Percentiles rank a stretch among this genome's conserved stretches.
These are phyloP conservation scores for Urocitellus parryii DNA, from an alignment of 2,113 vertebrate genomes.

Conservation along the genomic window DNA sequence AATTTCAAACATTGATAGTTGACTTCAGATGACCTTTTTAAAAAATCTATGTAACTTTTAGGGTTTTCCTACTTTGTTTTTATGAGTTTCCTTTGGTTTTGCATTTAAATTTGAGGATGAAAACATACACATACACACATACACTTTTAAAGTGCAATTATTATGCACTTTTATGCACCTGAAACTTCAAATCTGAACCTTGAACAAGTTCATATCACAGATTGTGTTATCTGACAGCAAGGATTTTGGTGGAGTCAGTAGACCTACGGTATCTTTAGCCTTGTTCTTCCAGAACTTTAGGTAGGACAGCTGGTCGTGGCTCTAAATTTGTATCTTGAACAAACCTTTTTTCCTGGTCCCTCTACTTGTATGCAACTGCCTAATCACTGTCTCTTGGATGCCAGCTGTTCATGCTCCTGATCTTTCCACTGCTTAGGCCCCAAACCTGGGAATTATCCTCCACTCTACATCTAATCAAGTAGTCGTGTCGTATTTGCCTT, in stretches of 20 bases:
- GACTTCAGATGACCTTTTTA: neutral
- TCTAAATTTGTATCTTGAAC: neutral
- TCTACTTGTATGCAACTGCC: neutral
- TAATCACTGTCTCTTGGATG: neutral
- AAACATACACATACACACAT: neutral
- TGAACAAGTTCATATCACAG: neutral
- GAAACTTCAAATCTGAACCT: neutral
- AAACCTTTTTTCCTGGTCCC: neutral
- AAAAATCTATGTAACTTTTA: neutral
- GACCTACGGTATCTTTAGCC: neutral
- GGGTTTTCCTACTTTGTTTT: conserved; percentile 21
- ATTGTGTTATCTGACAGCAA: neutral
- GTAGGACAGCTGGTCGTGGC: neutral
- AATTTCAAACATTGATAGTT: conserved; percentile 22
- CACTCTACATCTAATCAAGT: neutral
- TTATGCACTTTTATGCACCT: neutral
- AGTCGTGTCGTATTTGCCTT: neutral
- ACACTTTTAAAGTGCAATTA: neutral
- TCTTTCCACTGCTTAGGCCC: neutral
- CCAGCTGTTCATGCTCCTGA: neutral
- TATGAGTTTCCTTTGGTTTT: conserved; percentile 48
- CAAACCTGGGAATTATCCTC: neutral
- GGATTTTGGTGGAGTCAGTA: neutral
- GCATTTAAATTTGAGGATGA: conserved; percentile 43
- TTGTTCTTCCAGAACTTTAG: neutral